Base-by-base conservation (phyloP, 2,113 vertebrate species). In the Plotosus lineatus region DNA sequence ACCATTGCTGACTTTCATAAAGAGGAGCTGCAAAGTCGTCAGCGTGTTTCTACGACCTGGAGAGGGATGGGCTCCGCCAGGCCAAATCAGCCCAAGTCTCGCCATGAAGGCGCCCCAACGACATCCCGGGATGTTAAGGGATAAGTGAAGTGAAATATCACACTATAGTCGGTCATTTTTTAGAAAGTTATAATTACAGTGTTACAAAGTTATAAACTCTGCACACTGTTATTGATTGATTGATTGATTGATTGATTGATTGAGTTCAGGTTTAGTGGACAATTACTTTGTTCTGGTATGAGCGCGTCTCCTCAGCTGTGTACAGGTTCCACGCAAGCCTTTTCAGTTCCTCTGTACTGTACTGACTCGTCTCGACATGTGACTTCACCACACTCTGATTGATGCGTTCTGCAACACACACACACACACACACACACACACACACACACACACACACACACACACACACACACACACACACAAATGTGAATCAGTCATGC, bases 351-450 rank as follows among this genome's bases (percentile, higher is more conserved):
- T 97, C 95, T 0, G 90, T 87, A 0, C 92, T 94, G 91, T 96
- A 96, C 88, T 96, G 96, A 83, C 94, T 95, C 0, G 96, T 97
- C 89, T 97, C 96, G 46, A 95, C 87, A 78, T 97, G 95, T 0
- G 96, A 97, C 88, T 95, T 96, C 77, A 96, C 89, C 89, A 97
- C 94, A 21, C 93, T 97, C 91, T 97, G 95, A 12, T 92, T 92
- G 33, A 96, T 90, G 1, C 88, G 92, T 75, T 97, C 96, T 97
- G 88, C 31, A 42, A 78, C n/a, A 23, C 28, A 26, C 51, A 61
- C 46, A 69, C 68, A 75, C 23, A 55, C 46, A 14, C 26, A 79
- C 66, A 44, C 26, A 88, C 6, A 79, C 0, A 81, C 4, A 66
- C 51, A 75, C 26, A 69, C 31, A 77, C 28, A 50, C 28, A 46